phyloP scores from a whole-genome alignment of 2,113 vertebrate species.

The Hystrix brachyura region DNA sequence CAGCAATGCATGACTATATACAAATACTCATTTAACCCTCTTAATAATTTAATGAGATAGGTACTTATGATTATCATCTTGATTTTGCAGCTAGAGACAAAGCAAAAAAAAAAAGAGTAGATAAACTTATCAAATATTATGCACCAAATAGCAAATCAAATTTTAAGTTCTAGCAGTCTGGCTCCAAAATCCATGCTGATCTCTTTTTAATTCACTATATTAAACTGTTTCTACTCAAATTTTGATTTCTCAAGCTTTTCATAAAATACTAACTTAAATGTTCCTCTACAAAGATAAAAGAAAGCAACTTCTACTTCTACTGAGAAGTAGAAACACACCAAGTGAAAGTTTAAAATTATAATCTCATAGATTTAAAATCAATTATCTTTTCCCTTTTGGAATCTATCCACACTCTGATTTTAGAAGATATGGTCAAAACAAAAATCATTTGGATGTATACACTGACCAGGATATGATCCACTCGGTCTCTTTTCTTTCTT shows the following conservation, averaged over 20 bases:
- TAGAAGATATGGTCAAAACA: conserved; percentile 49
- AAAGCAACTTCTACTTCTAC: conserved; percentile 33
- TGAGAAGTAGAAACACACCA: neutral
- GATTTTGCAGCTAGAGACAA: neutral
- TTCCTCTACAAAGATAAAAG: conserved; percentile 21
- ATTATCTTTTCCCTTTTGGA: neutral
- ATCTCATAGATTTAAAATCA: neutral
- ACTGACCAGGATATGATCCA: conserved; percentile 97
- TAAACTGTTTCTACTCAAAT: conserved; percentile 15
- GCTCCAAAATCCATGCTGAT: neutral
- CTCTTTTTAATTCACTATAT: neutral
- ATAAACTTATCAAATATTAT: neutral
- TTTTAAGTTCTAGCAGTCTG: neutral
- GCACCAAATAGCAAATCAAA: neutral
- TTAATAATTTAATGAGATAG: neutral
- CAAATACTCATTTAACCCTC: conserved; percentile 34
- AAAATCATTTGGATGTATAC: neutral
- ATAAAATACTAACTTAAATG: conserved; percentile 52
- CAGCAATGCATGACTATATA: neutral
- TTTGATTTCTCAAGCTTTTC: conserved; percentile 41
- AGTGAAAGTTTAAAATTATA: neutral
- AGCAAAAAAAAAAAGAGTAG: neutral
- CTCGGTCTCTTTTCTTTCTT: conserved; percentile 97
- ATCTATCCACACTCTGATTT: conserved; percentile 49
- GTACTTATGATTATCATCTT: conserved; percentile 21